Evolutionary conservation across 2,113 vertebrate species (phyloP), one percentile per base, ranked within the genome.

Genomic region (Smithornis capensis): DNA sequence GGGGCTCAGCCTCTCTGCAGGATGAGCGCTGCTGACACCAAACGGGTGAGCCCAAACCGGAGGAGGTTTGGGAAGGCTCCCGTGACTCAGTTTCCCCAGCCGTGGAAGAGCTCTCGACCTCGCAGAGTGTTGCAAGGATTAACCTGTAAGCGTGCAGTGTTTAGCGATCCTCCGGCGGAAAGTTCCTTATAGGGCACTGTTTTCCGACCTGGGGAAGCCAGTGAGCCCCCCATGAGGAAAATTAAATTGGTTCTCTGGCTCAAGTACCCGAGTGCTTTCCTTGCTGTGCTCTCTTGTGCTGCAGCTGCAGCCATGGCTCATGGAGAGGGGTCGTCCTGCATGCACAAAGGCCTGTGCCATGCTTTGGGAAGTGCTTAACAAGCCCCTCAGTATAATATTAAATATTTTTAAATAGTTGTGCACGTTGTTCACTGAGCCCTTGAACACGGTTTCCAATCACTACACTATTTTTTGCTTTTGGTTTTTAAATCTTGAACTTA

Each of bases 71-170:
- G 45, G 28, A 49, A 6, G 16, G 70, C 47, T 83, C 40, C 38
- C 29, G 70, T 84, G 93, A 70, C 87, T 95, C 74, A 14, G 75
- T 88, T 92, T 95, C 70, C 87, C 75, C 68, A 5, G 23, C 57
- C 10, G 38, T 38, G 77, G 11, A 55, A 83, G 24, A 2, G 5
- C 33, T 60, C 28, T 28, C 2, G 3, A 15, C 64, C 44, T 25
- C 29, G 5, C 29, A 2, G 37, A 15, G 14, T 11, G 42, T 57
- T 70, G 56, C 25, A 42, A 42, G 63, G 52, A 57, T 42, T 64
- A 59, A 73, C 38, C 49, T 4, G 1, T 35, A n/a, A 25, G 45
- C 57, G 12, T 1, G 10, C 56, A 10, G 53, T 3, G 5, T 25
- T 15, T 12, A 8, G 56, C 40, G 38, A 35, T 44, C 23, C 31